Evolutionary conservation across 2,888 invertebrate genomes (phyloP).

Genomic region (Lycaena phlaeas): DNA sequence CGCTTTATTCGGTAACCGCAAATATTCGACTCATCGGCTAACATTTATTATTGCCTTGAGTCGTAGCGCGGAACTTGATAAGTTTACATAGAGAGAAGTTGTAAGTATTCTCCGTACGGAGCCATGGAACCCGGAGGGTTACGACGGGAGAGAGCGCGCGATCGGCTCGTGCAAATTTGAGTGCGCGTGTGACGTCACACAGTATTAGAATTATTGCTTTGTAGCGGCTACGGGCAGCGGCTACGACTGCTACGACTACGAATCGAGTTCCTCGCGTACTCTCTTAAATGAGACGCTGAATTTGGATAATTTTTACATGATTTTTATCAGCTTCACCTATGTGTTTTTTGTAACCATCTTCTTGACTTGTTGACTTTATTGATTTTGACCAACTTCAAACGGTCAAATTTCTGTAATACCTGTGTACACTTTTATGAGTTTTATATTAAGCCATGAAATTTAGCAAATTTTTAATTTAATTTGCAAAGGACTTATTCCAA

Average conservation of each 20-base stretch:
- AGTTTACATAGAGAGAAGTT: constrained; percentile 48
- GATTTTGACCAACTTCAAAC: too few relatives aligned
- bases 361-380: too few relatives aligned
- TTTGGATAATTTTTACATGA: too few relatives aligned
- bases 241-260: not conserved
- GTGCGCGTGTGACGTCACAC: not conserved
- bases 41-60: constrained; percentile 43
- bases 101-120: constrained; percentile 43
- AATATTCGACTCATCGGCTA: constrained; percentile 24
- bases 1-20: constrained; percentile 14
- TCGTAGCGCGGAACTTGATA: constrained; percentile 37
- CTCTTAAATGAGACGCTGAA: too few relatives aligned
- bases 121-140: constrained; percentile 22
- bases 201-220: not conserved
- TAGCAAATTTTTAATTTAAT: too few relatives aligned
- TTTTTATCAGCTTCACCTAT: too few relatives aligned
- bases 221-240: not conserved
- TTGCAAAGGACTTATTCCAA: too few relatives aligned
- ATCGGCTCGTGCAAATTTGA: not conserved
- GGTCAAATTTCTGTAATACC: too few relatives aligned
- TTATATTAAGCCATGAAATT: too few relatives aligned
- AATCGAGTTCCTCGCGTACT: too few relatives aligned
- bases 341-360: too few relatives aligned
- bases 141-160: not conserved
- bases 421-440: too few relatives aligned